A percentile compares a stretch with the other conserved stretches of the same genome.
phyloP scores from a whole-genome alignment of 2,888 invertebrate species.

The Hanleya hanleyi region DNA sequence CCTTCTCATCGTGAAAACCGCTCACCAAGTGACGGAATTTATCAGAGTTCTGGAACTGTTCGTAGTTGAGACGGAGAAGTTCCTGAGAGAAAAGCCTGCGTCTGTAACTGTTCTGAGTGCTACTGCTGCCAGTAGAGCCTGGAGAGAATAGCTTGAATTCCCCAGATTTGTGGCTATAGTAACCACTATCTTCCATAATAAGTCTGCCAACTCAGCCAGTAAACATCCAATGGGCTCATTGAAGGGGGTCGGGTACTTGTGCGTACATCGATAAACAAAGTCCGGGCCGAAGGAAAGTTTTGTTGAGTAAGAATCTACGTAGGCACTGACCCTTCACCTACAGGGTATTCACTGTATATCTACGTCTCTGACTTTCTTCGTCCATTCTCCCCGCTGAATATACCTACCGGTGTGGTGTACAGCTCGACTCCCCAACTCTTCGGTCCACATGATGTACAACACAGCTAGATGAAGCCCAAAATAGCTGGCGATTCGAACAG shows the following conservation, averaged over 20 bases:
- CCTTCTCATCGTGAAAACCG: conserved; percentile 59
- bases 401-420: no score
- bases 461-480: no score
- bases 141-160: conserved; percentile 12
- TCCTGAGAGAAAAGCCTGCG: conserved; percentile 3
- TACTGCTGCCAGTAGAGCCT: background rate
- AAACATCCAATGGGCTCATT: conserved; percentile 6
- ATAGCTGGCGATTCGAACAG: no score
- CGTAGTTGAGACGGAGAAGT: conserved; percentile 38
- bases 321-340: no score
- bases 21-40: conserved; percentile 49
- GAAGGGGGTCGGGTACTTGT: background rate
- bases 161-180: conserved; percentile 23
- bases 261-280: background rate
- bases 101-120: background rate
- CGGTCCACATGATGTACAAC: no score
- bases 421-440: no score
- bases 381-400: no score
- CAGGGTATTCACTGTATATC: no score
- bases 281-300: no score
- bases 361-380: no score
- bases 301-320: no score
- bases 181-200: conserved; percentile 42
- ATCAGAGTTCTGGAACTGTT: conserved; percentile 44
- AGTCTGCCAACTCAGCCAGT: background rate